Base-by-base conservation (phyloP, 2,888 invertebrate species). In the Brachycybe producta region DNA sequence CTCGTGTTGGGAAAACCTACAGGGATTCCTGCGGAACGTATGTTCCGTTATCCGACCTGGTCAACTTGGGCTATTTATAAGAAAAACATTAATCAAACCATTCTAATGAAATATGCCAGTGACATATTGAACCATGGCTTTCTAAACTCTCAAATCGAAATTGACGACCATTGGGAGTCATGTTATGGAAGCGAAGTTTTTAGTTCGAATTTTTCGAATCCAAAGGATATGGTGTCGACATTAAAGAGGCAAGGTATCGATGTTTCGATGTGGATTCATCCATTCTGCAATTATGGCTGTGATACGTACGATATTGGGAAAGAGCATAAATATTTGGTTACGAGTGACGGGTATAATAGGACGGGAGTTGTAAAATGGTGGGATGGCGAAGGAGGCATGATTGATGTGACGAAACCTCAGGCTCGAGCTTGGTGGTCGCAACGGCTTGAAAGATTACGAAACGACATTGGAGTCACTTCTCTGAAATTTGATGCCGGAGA, bases 401-500 rank as follows among this genome's bases (percentile, higher is more conserved):
- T 86, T 26, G 84, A 87, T 67, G 80, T 82, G 61, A 81, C 83
- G 0, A 82, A 84, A 62, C 68, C 74, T 0, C 72, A 73, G 23
- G 82, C 82, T 0, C 70, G 73, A 0, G 57, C 69, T 1, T 71
- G 72, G 72, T 73, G 61, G 59, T 47, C 36, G 26, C 57, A 23
- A 8, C 57, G 65, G 30, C 53, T 72, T n/a, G 49, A 59, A 24
- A 57, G 64, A 4, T 57, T 91, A 2, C 69, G 77, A 57, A 66
- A 70, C 0, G 70, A 74, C 3, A 76, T 77, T 49, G 80, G 77
- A 0, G 75, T 87, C 21, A 80, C 82, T 59, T 77, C 79, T 53
- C 77, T 83, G 57, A 85, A 85, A 67, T 85, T 86, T 59, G 84
- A 86, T 60, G 84, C 84, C 38, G 87, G 85, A 24, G 84, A 85